Base-by-base conservation (phyloP, 2,797 vertebrate species). In the Pterois miles region DNA sequence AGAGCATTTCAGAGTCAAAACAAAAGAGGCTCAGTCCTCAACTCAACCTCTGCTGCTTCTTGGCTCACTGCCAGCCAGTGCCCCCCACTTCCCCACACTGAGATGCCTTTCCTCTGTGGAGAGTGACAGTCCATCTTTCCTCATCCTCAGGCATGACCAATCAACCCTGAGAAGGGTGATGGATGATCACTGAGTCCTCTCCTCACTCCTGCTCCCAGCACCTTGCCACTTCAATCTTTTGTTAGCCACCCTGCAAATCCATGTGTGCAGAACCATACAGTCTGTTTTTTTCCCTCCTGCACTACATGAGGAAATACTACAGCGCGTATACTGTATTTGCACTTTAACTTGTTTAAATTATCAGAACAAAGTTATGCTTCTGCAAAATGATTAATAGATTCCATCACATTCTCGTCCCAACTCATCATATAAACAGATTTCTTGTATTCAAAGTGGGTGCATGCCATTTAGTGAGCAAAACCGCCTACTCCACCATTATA, bases 91-190 rank as follows among this genome's bases (percentile, higher is more conserved):
- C 34, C 69, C 52, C 40, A 20, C 36, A 56, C 59, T 20, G 25
- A 80, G 54, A 81, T 3, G 27, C 72, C 50, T 84, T 40, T 75
- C 62, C 65, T 79, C 74, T 63, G 43, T 66, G 72, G 66, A 78
- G 80, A 81, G 65, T 82, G 83, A 85, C 82, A 82, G 81, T 81
- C 68, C 76, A 78, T 81, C 83, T 81, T 81, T 76, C 60, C 40
- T 54, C 71, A 59, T 81, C 82, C 76, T 36, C 76, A 86, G 85
- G 82, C 82, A 72, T 88, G 82, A 90, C 84, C 74, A 85, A 83
- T 91, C 87, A 91, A 85, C 66, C 81, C 80, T 78, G 73, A 80
- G 78, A 84, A 68, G 56, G 70, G 56, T 89, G 87, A 92, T 84
- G 74, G 86, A 89, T 83, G 74, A 81, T 82, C 74, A 78, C 74